Evolutionary conservation across 2,888 invertebrate species (phyloP).

Genomic region (Drosophila melanosoma): DNA sequence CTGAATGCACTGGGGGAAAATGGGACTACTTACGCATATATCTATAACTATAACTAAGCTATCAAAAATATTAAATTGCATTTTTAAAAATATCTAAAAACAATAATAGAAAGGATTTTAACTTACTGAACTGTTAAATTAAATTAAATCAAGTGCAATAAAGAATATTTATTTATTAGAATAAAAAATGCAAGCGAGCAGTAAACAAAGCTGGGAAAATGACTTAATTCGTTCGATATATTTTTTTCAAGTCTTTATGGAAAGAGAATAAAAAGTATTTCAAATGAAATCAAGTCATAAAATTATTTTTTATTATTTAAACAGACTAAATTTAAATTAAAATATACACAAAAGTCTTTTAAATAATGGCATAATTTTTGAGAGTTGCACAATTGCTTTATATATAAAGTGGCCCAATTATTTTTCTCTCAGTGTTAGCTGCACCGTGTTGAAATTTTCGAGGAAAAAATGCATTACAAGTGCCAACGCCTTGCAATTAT

Average conservation of each 20-base stretch:
- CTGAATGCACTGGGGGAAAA: constrained; percentile 23
- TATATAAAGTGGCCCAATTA: background rate
- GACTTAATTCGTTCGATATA: background rate
- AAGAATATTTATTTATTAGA: background rate
- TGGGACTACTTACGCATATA: background rate
- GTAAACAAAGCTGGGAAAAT: background rate
- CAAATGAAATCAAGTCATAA: background rate
- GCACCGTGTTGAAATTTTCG: constrained; percentile 55
- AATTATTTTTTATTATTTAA: background rate
- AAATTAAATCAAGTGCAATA: background rate
- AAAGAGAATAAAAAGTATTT: background rate
- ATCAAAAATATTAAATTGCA: background rate
- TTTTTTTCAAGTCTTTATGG: background rate
- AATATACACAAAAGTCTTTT: background rate
- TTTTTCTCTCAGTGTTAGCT: constrained; percentile 22
- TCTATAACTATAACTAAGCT: background rate
- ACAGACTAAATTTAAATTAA: no score
- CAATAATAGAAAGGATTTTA: background rate
- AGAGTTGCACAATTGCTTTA: background rate
- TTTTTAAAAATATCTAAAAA: background rate
- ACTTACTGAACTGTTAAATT: background rate
- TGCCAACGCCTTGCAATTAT: constrained; percentile 61
- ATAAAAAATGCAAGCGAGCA: background rate
- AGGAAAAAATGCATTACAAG: constrained; percentile 44
- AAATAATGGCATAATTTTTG: background rate